A percentile compares a stretch with the other conserved stretches of the same genome.
These are phyloP conservation scores for Patella vulgata DNA, from an alignment of 1,140 invertebrate species.

Conservation along the genomic window DNA sequence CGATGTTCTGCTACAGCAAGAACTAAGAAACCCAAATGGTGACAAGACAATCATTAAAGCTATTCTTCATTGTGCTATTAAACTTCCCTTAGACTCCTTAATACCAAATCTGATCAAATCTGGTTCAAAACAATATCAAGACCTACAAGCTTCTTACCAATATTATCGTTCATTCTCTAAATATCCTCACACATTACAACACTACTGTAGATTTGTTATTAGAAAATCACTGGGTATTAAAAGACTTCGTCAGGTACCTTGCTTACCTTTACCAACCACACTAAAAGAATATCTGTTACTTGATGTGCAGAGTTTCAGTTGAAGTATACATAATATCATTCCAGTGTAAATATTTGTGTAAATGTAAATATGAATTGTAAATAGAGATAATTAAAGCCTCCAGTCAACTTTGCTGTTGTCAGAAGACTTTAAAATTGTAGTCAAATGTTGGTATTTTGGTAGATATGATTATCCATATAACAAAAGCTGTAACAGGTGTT, in stretches of 20 bases:
- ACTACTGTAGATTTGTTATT: constrained; percentile 56
- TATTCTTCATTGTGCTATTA: constrained; percentile 47
- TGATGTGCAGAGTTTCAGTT: constrained; percentile 38
- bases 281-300: constrained; percentile 57
- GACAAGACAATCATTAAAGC: constrained; percentile 53
- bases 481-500: no score
- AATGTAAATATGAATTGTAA: no score
- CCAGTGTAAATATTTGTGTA: no score
- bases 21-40: constrained; percentile 35
- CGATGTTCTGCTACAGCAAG: constrained; percentile 47
- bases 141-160: not conserved
- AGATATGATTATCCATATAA: no score
- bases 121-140: no score
- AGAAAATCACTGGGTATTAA: constrained; percentile 40
- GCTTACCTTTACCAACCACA: constrained; percentile 49
- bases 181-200: constrained; percentile 56
- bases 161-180: constrained; percentile 13
- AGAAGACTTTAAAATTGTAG: no score
- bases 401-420: no score
- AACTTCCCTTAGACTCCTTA: constrained; percentile 38
- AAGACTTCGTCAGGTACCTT: constrained; percentile 44
- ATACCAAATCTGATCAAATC: no score
- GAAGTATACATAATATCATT: no score
- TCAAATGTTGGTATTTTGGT: no score
- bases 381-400: no score